Evolutionary conservation across 2,113 vertebrate genomes (phyloP).

Genomic region (Strix aluco): DNA sequence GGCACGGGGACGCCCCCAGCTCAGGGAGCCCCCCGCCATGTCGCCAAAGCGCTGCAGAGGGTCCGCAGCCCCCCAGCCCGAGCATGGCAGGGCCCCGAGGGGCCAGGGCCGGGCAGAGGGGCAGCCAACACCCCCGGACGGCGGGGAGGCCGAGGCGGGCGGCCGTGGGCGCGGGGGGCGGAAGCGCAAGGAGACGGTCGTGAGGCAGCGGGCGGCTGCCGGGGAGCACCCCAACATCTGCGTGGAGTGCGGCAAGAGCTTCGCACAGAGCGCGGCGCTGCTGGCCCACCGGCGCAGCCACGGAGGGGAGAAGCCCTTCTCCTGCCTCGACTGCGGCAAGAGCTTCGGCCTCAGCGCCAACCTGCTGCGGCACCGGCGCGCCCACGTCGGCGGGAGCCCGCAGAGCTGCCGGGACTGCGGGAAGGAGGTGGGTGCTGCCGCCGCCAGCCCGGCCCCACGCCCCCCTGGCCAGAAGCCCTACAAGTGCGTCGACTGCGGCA

Average conservation of each 20-base stretch:
- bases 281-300: conserved; percentile 75
- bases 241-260: conserved; percentile 69
- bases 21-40: not conserved
- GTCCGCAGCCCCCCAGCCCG: not conserved
- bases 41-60: not conserved
- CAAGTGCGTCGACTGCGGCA: conserved; percentile 67
- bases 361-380: not conserved
- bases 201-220: not conserved
- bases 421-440: not conserved
- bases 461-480: conserved; percentile 59
- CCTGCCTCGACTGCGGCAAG: conserved; percentile 72
- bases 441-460: not conserved
- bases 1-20: not conserved
- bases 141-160: not conserved
- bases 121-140: too few relatives aligned
- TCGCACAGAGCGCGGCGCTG: conserved; percentile 62
- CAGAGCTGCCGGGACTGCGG: not conserved
- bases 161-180: not conserved
- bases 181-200: not conserved
- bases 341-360: conserved; percentile 34
- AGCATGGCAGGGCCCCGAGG: too few relatives aligned
- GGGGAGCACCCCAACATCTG: conserved; percentile 72
- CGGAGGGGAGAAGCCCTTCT: conserved; percentile 80
- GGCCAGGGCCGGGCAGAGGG: not conserved
- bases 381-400: not conserved